Conservation (phyloP, 2,113 vertebrate species). For the Megaceryle torquata region DNA sequence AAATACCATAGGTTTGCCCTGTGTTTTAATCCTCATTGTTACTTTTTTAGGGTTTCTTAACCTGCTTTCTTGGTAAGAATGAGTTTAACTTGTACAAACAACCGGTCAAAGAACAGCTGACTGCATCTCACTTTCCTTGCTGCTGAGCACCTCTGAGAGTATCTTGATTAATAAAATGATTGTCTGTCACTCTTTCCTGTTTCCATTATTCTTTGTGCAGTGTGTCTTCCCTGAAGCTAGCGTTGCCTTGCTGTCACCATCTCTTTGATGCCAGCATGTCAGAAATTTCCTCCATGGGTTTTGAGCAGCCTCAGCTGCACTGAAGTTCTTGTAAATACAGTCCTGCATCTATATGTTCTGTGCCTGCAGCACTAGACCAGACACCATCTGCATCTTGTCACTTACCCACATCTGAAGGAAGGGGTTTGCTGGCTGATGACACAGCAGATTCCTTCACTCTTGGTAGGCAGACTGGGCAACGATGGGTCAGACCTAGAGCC, state of each 20-base stretch:
- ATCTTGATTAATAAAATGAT: not conserved
- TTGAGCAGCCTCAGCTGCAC: slow-evolving; percentile 8
- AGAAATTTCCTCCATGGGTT: slow-evolving; percentile 13
- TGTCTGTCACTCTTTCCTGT: not conserved
- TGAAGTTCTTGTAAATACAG: not conserved
- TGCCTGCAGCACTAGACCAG: slow-evolving; percentile 16
- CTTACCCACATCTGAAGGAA: not conserved
- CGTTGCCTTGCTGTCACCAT: not conserved
- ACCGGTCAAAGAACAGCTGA: not conserved
- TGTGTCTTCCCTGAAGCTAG: slow-evolving; percentile 8
- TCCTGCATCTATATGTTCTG: not conserved
- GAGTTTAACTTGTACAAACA: not conserved
- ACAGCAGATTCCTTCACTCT: not conserved
- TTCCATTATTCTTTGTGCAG: not conserved
- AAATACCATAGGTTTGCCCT: not conserved
- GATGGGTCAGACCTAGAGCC: not conserved
- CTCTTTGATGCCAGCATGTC: slow-evolving; percentile 30
- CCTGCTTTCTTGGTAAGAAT: not conserved
- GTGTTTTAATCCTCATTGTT: not conserved
- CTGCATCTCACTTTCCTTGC: not conserved
- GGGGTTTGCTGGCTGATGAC: not conserved
- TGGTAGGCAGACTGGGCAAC: not conserved
- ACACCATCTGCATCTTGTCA: not conserved
- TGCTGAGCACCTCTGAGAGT: not conserved
- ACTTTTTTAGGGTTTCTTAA: not conserved